Evolutionary conservation across 92 coral and sea anemone genomes (phyloP).

Genomic region (Blastomussa wellsi): DNA sequence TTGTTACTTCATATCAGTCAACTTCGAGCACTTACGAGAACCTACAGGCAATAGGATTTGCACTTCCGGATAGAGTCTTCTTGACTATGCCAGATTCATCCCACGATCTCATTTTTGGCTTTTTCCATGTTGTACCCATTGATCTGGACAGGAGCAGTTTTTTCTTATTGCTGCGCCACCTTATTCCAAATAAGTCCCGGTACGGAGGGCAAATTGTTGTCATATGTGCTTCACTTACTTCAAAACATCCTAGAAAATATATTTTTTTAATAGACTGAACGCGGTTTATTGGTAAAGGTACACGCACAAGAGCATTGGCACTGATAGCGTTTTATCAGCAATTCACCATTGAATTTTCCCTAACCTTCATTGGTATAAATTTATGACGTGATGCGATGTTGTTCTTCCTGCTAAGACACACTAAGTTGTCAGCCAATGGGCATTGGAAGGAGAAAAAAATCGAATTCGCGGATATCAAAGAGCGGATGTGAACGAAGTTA

Average conservation of each 20-base stretch:
- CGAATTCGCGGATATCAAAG: no score
- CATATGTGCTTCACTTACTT: conserved; percentile 22
- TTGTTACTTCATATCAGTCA: no score
- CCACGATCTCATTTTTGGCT: conserved; percentile 57
- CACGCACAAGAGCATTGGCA: not conserved
- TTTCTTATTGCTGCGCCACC: conserved; percentile 58
- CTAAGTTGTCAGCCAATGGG: no score
- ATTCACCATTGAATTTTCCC: no score
- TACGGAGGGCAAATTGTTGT: conserved; percentile 59
- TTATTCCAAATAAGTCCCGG: conserved; percentile 57
- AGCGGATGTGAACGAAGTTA: no score
- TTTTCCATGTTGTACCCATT: conserved; percentile 39
- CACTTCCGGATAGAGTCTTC: conserved; percentile 23
- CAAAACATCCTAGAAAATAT: not conserved
- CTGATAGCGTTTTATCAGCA: not conserved
- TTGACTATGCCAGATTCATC: conserved; percentile 46
- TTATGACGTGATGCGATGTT: no score
- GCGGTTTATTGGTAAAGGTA: not conserved
- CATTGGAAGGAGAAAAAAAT: no score
- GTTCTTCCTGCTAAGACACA: no score
- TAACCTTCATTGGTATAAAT: no score
- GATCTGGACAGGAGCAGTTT: conserved; percentile 47
- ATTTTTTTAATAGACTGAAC: not conserved
- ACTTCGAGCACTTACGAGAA: conserved; percentile 69
- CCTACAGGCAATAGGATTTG: conserved; percentile 51